Base-by-base conservation (phyloP, 2,888 invertebrate species). In the Nemotelus nigrinus region DNA sequence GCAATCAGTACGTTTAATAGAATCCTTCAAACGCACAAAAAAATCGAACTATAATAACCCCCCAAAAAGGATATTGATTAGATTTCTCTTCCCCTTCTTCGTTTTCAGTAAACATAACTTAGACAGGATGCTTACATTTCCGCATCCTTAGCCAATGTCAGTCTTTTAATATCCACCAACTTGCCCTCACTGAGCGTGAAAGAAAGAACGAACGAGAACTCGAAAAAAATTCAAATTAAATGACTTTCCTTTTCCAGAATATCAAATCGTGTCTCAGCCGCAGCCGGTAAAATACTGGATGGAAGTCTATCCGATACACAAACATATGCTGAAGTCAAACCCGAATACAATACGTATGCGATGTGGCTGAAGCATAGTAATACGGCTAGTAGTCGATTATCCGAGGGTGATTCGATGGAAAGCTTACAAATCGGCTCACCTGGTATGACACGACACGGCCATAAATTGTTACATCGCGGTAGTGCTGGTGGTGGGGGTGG, bases 391-490 rank as follows among this genome's bases (percentile, higher is more conserved):
- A 92, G 93, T 80, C 90, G 93, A 77, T 89, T 96, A 81, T 95
- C 96, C 70, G 96, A 96, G 86, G 96, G 97, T 77, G 97, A 97
- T 87, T 95, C 96, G 83, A 92, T 96, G 87, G 94, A 94, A 88
- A 92, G 92, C 78, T 88, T 93, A 82, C 94, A 95, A 84, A 91
- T 94, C 81, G 90, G 91, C 78, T 89, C 89, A 10, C 93, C 94
- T 83, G 91, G 95, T 81, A 83, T 87, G 85, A 82, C 84, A 41
- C 83, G 87, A 2, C 80, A 80, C 57, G 93, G 93, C 84, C 87
- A 87, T 80, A 87, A 87, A 81, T 84, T 87, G 82, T 82, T 87
- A 70, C 86, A 86, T 80, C 86, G 85, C 25, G 67, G 71, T 25
- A 25, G 25, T 25, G 25, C 25, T 25, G 25, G 25, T 25, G 25